These are phyloP conservation scores for Solenopsis invicta DNA, from an alignment of 1,140 invertebrate genomes.

Conservation along the genomic window DNA sequence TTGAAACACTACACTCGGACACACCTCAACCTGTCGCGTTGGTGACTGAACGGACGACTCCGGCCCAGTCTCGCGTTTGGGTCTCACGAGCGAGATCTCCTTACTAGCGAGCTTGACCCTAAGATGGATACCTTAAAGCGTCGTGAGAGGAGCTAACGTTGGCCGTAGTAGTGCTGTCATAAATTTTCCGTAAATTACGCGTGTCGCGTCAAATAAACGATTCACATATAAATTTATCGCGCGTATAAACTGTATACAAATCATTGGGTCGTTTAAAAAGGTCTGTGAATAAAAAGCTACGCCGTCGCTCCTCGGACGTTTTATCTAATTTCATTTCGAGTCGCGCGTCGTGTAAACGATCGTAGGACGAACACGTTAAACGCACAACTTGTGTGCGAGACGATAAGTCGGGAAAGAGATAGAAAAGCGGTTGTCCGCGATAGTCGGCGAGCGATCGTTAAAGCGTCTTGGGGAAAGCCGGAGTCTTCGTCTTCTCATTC, in stretches of 20 bases:
- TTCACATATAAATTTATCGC: constrained; percentile 25
- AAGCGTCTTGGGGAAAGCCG: constrained; percentile 63
- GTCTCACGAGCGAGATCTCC: constrained; percentile 61
- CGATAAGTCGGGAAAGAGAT: constrained; percentile 53
- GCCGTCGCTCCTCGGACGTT: background rate
- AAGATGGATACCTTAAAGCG: constrained; percentile 29
- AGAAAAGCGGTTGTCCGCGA: constrained; percentile 62
- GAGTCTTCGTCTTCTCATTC: constrained; percentile 61
- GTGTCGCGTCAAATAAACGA: background rate
- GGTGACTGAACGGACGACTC: constrained; percentile 78
- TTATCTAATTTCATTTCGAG: constrained; percentile 18
- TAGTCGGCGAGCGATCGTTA: constrained; percentile 68
- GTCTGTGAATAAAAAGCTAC: background rate
- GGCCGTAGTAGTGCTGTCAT: background rate
- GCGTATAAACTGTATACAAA: background rate
- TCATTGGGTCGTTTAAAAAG: background rate
- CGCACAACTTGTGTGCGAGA: constrained; percentile 3
- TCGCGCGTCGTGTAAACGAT: background rate
- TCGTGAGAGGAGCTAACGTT: constrained; percentile 19
- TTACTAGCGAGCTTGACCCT: constrained; percentile 27
- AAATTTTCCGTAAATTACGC: constrained; percentile 27
- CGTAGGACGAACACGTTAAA: constrained; percentile 13
- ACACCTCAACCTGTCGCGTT: constrained; percentile 83
- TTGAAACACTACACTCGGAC: constrained; percentile 74
- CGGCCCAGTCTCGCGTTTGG: constrained; percentile 71